These are phyloP conservation scores for Myiozetetes cayanensis DNA, from an alignment of 2,113 vertebrate species.

Conservation along the genomic window DNA sequence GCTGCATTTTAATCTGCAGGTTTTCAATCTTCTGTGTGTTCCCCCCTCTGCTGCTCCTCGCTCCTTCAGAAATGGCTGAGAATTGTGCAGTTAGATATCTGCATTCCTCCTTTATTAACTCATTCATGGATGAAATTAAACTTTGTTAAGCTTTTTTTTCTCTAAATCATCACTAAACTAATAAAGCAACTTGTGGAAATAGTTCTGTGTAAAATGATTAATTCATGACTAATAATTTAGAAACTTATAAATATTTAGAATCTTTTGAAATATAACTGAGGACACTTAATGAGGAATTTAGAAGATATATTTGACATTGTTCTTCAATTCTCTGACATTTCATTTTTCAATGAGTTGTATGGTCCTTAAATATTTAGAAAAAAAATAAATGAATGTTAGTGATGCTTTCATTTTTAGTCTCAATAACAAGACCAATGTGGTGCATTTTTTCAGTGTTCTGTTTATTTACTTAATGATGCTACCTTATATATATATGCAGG, in stretches of 20 bases:
- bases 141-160: not conserved
- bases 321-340: conserved; percentile 9
- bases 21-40: not conserved
- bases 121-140: not conserved
- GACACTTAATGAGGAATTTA: not conserved
- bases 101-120: conserved; percentile 11
- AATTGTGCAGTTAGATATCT: not conserved
- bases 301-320: conserved; percentile 17
- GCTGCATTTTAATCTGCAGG: not conserved
- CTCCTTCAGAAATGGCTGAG: not conserved
- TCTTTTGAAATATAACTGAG: not conserved
- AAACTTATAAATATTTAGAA: conserved; percentile 35
- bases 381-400: not conserved
- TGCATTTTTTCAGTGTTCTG: not conserved
- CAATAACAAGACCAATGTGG: not conserved
- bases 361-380: conserved; percentile 50
- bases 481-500: not conserved
- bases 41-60: not conserved
- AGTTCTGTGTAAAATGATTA: not conserved
- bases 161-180: not conserved
- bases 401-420: conserved; percentile 40
- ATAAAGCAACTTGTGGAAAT: not conserved
- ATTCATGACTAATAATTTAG: not conserved
- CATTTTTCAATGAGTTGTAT: conserved; percentile 16
- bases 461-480: not conserved